Conservation (phyloP, 2,797 vertebrate species). For the Periophthalmus magnuspinnatus region DNA sequence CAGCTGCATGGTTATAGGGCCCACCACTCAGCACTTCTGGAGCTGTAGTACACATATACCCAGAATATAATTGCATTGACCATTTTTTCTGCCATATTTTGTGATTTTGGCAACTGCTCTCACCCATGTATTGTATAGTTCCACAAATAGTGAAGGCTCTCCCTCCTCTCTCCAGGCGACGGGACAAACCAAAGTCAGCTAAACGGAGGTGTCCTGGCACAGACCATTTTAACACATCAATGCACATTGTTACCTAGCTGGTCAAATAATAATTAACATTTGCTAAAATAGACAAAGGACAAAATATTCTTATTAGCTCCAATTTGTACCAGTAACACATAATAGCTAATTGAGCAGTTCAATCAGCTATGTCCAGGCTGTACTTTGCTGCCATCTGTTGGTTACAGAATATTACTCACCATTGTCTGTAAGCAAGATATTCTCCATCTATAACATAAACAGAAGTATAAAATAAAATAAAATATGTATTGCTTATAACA, state of each 20-base stretch:
- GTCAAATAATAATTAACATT: background rate
- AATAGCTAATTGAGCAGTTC: background rate
- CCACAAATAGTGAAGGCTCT: conserved; percentile 92
- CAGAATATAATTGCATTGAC: background rate
- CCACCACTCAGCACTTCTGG: conserved; percentile 93
- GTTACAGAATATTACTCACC: conserved; percentile 72
- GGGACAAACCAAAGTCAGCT: conserved; percentile 92
- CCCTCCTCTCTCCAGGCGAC: conserved; percentile 84
- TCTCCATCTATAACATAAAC: conserved; percentile 87
- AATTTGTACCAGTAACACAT: conserved; percentile 9
- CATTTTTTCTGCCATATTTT: background rate
- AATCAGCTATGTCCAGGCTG: conserved; percentile 14
- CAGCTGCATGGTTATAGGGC: conserved; percentile 90
- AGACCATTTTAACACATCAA: conserved; percentile 38
- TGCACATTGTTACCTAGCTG: background rate
- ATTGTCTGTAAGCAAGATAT: conserved; percentile 90
- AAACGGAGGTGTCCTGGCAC: conserved; percentile 89
- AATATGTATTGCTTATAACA: background rate
- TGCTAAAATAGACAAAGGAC: background rate
- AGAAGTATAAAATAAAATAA: conserved; percentile 1
- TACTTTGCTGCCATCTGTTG: conserved; percentile 61
- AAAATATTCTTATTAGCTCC: background rate
- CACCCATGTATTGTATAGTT: conserved; percentile 98
- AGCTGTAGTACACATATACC: conserved; percentile 72
- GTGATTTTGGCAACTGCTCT: conserved; percentile 40